phyloP scores from a whole-genome alignment of 2,888 invertebrate genomes.

The Aethes cnicana region DNA sequence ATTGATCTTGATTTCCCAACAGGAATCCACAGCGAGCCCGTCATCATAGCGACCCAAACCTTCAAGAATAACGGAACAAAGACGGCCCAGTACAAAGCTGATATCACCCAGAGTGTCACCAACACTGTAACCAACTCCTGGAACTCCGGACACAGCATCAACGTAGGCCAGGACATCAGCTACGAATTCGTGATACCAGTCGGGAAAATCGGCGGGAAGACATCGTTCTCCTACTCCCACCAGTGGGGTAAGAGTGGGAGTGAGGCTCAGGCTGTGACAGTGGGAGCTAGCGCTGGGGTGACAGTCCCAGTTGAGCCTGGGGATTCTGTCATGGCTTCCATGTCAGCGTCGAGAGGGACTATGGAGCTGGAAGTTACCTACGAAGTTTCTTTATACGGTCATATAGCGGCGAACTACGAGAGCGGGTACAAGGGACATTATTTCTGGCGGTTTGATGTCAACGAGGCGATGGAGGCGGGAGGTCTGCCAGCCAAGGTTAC shows the following conservation, averaged over 20 bases:
- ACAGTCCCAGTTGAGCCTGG: not conserved
- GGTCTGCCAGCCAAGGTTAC: no score
- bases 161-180: not conserved
- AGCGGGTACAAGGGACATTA: no score
- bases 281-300: not conserved
- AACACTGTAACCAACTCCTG: constrained; percentile 2
- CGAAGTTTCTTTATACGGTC: not conserved
- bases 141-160: not conserved
- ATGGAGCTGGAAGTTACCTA: constrained; percentile 6
- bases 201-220: not conserved
- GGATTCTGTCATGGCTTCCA: not conserved
- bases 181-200: constrained; percentile 1
- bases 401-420: no score
- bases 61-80: constrained; percentile 3
- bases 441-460: no score
- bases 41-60: not conserved
- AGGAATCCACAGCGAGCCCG: constrained; percentile 3
- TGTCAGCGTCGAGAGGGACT: not conserved
- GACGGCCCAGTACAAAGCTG: not conserved
- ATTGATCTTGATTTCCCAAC: no score
- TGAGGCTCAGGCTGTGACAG: not conserved
- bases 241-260: not conserved
- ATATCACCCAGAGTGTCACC: not conserved
- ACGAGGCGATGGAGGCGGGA: no score
- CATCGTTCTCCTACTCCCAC: not conserved